Base-by-base conservation (phyloP, 2,888 invertebrate species). In the Drosophila mercatorum region DNA sequence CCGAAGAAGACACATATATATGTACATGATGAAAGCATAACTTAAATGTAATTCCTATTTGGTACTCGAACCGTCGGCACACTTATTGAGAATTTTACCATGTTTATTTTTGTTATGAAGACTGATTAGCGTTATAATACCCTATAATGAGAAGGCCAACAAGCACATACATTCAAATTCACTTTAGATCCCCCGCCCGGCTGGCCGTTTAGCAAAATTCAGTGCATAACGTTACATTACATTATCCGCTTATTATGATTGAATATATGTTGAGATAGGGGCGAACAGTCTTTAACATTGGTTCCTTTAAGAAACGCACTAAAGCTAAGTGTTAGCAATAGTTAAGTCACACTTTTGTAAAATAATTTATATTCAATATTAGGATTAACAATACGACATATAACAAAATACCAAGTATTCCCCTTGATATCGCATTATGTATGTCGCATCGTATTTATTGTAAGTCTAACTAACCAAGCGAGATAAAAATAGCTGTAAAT, bases 121-220 rank as follows among this genome's bases (percentile, higher is more conserved):
- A 90, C 90, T 87, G 86, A 87, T 90, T 90, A 86, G 90, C 82
- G 80, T 78, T 90, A 75, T 85, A 68, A 81, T 52, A 79, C 52
- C 70, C 14, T 47, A 41, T 26, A 64, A 58, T 57, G 66, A 67
- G 36, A 46, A 56, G 51, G 59, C 57, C 69, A 51, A 26, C 31
- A 56, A 59, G 58, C 68, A 68, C 58, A 28, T 41, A 26, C 22
- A 70, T 40, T 36, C 46, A 26, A 22, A 59, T 57, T 44, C 44
- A 68, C 34, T 51, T 61, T 40, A 56, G 60, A 75, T 17, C 38
- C 40, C 44, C 44, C 47, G 31, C 38, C 49, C 43, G 46, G 31
- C 60, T 66, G 58, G 52, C 49, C 65, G 28, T 65, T 64, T 66
- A 26, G 17, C 11, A n/a, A 26, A 17, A 38, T 3, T 60, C 14